Evolutionary conservation across 1,140 invertebrate genomes (phyloP), one percentile per base, ranked within the genome.

Genomic region (Medauroidea extradentata): DNA sequence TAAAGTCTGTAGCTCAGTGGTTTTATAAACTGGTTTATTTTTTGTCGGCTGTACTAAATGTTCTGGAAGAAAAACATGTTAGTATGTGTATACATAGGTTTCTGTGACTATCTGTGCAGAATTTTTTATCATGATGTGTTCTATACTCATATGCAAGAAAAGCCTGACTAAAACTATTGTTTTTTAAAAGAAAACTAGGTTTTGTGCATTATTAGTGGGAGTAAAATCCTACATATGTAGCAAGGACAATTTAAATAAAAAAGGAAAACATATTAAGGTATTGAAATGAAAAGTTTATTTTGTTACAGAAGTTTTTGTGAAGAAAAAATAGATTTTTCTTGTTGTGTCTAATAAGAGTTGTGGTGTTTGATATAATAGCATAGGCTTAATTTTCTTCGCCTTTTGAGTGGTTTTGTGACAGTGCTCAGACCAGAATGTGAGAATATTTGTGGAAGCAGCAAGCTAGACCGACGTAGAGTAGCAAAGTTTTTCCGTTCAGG

Each of bases 281-380:
- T 23, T 29, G 18, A 51, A 55, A 55, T 44, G 38, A 41, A 55
- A 55, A 55, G 41, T 55, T 55, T 55, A 55, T 55, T 55, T 55
- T 55, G 53, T 55, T 55, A 55, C 42, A 55, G 11, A 55, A 55
- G 41, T 44, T 55, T 55, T 55, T 55, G 53, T 55, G 53, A 55
- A 55, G 29, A 55, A 43, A 55, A 18, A 13, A 29, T 18, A 14
- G 38, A 51, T 25, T 51, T 34, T 51, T 51, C 38, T 51, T 51
- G 25, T 51, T 51, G 49, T 55, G 16, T 55, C 24, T 23, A 44
- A 46, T 43, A 9, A 55, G 25, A 55, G 44, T 25, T 44, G 53
- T 55, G 53, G n/a, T 24, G 53, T 55, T 41, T 55, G 42, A 42
- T 54, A 23, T 38, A 41, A 38, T 38, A 38, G 18, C 44, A 55